A percentile compares a stretch with the other conserved stretches of the same genome.
Conservation (phyloP, 1,140 invertebrate genomes). For the Macrobrachium rosenbergii region DNA sequence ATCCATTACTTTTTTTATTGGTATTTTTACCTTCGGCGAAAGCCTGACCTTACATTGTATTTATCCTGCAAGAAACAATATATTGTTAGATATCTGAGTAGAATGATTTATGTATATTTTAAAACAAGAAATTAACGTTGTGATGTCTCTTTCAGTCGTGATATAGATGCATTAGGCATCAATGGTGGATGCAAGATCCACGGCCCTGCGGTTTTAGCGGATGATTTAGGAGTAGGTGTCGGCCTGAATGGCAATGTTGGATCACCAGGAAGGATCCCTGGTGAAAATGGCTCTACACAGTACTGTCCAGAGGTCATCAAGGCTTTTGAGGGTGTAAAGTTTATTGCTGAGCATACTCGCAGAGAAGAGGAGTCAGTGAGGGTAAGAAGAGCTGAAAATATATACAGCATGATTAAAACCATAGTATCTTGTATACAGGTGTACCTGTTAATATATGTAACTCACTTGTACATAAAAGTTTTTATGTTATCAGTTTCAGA, state of each 20-base stretch:
- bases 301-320: conserved; percentile 92
- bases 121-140: not conserved
- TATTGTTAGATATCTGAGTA: not conserved
- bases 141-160: conserved; percentile 23
- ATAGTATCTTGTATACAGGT: too few relatives aligned
- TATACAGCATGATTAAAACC: not conserved
- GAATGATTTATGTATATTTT: not conserved
- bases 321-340: conserved; percentile 91
- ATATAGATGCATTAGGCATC: conserved; percentile 58
- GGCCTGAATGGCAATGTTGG: conserved; percentile 51
- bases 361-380: conserved; percentile 91
- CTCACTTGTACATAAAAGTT: too few relatives aligned
- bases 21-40: too few relatives aligned
- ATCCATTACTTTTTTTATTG: too few relatives aligned
- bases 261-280: conserved; percentile 47
- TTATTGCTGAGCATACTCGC: conserved; percentile 93
- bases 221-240: conserved; percentile 58
- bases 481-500: too few relatives aligned
- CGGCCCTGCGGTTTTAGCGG: conserved; percentile 62
- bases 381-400: conserved; percentile 73
- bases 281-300: conserved; percentile 70
- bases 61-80: not conserved
- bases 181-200: conserved; percentile 67
- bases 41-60: too few relatives aligned
- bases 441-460: too few relatives aligned